A percentile compares a stretch with the other conserved stretches of the same genome.
Conservation (phyloP, 2,113 vertebrate genomes). For the Carassius carassius region DNA sequence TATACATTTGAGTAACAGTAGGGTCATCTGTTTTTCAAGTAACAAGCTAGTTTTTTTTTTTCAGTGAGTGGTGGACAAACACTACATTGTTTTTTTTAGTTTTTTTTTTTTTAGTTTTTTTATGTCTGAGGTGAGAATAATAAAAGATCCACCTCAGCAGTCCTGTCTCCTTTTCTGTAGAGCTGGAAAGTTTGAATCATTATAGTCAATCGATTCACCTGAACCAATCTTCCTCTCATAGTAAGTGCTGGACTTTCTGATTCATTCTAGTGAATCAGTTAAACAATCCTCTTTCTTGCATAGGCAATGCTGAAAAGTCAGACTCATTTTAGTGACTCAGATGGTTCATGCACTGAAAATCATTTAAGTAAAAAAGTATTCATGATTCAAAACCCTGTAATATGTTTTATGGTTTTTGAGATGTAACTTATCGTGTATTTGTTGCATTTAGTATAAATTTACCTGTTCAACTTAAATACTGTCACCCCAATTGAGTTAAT, state of each 20-base stretch:
- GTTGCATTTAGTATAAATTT: background rate
- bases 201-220: background rate
- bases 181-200: background rate
- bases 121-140: background rate
- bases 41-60: background rate
- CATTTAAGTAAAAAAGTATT: background rate
- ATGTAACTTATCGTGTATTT: background rate
- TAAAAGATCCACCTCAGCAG: background rate
- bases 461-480: background rate
- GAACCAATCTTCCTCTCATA: background rate
- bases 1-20: background rate
- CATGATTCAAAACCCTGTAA: background rate
- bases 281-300: background rate
- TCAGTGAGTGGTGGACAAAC: background rate
- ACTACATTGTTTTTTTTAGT: background rate
- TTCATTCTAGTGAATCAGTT: background rate
- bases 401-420: background rate
- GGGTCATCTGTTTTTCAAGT: background rate
- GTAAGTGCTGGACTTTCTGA: background rate
- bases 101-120: background rate
- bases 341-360: background rate
- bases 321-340: background rate
- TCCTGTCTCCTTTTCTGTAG: background rate
- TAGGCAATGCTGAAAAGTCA: background rate
- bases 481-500: background rate